These are phyloP conservation scores for Dioctria linearis DNA, from an alignment of 2,888 invertebrate species.

Conservation along the genomic window DNA sequence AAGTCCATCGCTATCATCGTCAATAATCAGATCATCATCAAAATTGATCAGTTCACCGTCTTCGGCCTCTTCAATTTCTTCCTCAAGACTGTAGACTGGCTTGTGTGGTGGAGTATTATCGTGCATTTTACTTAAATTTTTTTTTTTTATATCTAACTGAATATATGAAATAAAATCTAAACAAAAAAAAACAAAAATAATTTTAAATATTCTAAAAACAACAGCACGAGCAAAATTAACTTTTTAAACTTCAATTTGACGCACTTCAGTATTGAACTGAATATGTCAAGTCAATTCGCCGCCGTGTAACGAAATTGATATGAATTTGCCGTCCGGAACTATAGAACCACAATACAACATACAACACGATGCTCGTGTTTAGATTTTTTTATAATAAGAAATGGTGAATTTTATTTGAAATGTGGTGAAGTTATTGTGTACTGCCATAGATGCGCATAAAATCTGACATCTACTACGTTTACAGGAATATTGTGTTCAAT, in stretches of 20 bases:
- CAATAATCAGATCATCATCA: conserved; percentile 58
- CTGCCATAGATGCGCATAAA: too few relatives aligned
- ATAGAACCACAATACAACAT: too few relatives aligned
- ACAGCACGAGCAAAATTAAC: conserved; percentile 24
- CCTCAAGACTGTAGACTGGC: conserved; percentile 55
- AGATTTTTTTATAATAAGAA: background rate
- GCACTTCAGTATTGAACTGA: background rate
- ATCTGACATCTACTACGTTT: too few relatives aligned
- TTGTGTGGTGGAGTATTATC: conserved; percentile 68
- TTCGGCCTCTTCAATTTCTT: conserved; percentile 60
- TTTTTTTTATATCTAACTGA: background rate
- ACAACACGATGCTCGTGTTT: too few relatives aligned
- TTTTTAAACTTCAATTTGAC: conserved; percentile 4
- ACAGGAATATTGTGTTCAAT: too few relatives aligned
- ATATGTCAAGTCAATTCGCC: conserved; percentile 20
- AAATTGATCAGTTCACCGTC: conserved; percentile 65
- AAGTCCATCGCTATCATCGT: conserved; percentile 58
- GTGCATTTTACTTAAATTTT: conserved; percentile 63
- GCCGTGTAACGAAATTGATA: background rate
- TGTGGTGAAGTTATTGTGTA: too few relatives aligned
- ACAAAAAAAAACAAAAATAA: conserved; percentile 19
- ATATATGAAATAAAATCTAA: conserved; percentile 8
- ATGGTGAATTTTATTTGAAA: background rate
- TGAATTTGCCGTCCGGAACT: conserved; percentile 1
- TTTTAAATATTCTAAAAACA: conserved; percentile 1